Conservation (phyloP, 2,888 invertebrate genomes). For the Synanthedon andrenaeformis region DNA sequence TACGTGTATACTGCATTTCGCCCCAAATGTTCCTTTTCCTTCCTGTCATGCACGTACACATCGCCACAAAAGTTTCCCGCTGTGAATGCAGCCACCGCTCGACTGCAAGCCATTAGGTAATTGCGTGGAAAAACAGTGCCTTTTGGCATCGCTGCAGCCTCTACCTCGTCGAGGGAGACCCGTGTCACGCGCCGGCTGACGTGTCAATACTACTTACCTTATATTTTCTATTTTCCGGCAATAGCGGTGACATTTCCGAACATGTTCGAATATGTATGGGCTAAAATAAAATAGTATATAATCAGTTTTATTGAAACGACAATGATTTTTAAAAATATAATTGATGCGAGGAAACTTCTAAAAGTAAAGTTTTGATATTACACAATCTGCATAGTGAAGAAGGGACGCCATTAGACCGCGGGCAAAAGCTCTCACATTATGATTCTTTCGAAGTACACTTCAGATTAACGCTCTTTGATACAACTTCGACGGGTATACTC, state of each 20-base stretch:
- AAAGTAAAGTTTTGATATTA: not conserved
- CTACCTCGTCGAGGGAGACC: not conserved
- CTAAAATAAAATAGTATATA: too few species aligned
- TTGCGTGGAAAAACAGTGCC: conserved; percentile 27
- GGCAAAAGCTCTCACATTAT: not conserved
- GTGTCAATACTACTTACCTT: too few species aligned
- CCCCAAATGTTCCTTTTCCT: too few species aligned
- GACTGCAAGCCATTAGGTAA: conserved; percentile 22
- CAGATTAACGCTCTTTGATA: not conserved
- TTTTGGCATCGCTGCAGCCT: conserved; percentile 8
- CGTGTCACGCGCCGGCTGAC: not conserved
- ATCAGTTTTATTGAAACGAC: too few species aligned
- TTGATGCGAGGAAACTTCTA: too few species aligned
- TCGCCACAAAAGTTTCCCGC: not conserved
- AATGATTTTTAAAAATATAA: too few species aligned
- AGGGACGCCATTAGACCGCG: not conserved
- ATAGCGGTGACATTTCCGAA: too few species aligned
- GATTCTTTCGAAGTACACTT: conserved; percentile 1
- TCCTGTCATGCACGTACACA: too few species aligned
- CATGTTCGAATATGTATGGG: too few species aligned
- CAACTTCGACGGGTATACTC: too few species aligned
- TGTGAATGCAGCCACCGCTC: not conserved
- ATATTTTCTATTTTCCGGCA: too few species aligned
- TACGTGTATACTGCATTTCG: too few species aligned
- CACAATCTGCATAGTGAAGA: not conserved